phyloP scores from a whole-genome alignment of 1,140 invertebrate species.

The Pogonognathellus flavescens region DNA sequence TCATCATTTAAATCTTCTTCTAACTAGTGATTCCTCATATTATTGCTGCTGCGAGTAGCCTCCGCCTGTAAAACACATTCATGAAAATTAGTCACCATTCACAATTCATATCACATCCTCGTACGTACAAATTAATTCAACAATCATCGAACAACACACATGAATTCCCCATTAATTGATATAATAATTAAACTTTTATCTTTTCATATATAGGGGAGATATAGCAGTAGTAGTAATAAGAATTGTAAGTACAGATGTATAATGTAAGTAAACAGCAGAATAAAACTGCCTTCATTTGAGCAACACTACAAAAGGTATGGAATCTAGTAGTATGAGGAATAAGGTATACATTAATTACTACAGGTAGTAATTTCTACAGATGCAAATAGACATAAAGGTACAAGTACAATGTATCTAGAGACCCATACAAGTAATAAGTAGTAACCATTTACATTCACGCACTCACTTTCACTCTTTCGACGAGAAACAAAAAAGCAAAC shows the following conservation, averaged over 20 bases:
- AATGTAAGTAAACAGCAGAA: background rate
- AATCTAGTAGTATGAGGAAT: background rate
- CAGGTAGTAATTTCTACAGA: background rate
- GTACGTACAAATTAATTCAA: background rate
- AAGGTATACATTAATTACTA: background rate
- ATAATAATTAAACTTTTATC: too few relatives aligned
- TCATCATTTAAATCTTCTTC: conserved; percentile 16
- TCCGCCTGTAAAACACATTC: conserved; percentile 16
- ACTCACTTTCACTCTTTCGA: conserved; percentile 45
- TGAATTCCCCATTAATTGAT: too few relatives aligned
- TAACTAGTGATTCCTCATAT: conserved; percentile 3
- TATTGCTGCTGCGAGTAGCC: conserved; percentile 33
- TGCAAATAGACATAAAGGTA: background rate
- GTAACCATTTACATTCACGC: conserved; percentile 15
- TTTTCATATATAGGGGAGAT: too few relatives aligned
- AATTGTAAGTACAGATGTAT: too few relatives aligned
- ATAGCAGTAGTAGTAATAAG: too few relatives aligned
- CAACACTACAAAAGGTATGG: background rate
- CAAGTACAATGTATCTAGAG: background rate
- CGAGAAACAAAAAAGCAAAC: conserved; percentile 18
- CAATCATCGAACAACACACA: background rate
- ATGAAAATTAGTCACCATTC: background rate
- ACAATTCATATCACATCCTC: background rate
- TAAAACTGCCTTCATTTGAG: background rate
- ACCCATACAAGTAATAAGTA: background rate